Evolutionary conservation across 2,113 vertebrate genomes (phyloP).

Genomic region (Chroicocephalus ridibundus): DNA sequence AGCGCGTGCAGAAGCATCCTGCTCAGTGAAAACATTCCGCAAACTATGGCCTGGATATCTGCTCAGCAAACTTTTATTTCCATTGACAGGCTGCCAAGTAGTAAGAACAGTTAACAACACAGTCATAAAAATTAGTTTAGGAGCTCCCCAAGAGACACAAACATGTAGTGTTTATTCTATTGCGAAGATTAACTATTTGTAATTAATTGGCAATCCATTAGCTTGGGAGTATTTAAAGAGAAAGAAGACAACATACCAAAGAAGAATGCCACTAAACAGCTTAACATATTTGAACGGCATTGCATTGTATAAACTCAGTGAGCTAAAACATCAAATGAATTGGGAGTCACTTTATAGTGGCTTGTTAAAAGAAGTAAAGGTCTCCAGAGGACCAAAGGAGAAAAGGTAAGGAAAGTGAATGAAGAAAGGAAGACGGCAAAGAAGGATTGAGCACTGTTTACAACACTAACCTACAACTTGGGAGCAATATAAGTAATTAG

Average conservation of each 20-base stretch:
- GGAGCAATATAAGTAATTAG: conserved; percentile 39
- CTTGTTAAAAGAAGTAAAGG: conserved; percentile 27
- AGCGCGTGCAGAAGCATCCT: not conserved
- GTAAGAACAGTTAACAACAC: not conserved
- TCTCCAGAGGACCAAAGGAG: not conserved
- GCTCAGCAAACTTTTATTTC: not conserved
- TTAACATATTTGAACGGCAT: not conserved
- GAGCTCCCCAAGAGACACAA: conserved; percentile 2
- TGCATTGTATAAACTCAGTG: not conserved
- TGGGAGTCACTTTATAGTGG: conserved; percentile 1
- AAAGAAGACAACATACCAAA: not conserved
- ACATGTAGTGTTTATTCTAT: not conserved
- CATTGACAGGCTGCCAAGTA: conserved; percentile 35
- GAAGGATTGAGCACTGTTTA: conserved; percentile 24
- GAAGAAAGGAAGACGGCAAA: not conserved
- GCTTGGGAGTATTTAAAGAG: conserved; percentile 45
- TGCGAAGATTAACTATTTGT: conserved; percentile 43
- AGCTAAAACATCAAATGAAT: conserved; percentile 13
- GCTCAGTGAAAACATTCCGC: not conserved
- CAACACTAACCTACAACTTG: not conserved
- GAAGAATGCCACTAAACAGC: conserved; percentile 4
- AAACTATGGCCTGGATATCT: not conserved
- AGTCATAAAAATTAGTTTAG: conserved; percentile 44
- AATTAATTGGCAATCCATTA: conserved; percentile 56
- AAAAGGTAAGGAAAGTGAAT: conserved; percentile 6